Evolutionary conservation across 2,797 vertebrate species (phyloP), one percentile per base, ranked within the genome.

Genomic region (Poecilia wingei): DNA sequence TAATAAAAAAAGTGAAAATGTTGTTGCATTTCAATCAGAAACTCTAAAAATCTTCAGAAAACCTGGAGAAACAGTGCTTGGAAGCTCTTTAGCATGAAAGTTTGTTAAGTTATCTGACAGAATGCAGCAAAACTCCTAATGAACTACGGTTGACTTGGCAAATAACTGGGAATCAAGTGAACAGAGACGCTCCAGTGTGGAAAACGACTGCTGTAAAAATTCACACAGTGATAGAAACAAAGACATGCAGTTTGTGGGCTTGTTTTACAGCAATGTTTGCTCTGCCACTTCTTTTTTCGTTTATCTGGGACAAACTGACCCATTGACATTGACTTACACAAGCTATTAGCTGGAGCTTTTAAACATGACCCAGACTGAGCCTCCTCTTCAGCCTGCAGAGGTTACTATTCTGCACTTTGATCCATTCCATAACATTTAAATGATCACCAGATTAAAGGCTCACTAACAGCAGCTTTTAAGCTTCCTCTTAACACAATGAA

Each of bases 251-350:
- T 31, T 41, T 39, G 31, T 39, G 18, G 18, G 33, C 6, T 8
- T 66, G 61, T 39, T 66, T 66, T 8, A 66, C 61, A n/a, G 33
- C 75, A 79, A 79, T 22, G 49, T 74, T 76, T 36, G n/a, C 49
- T 76, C 75, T 39, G 57, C 85, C 78, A 79, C 83, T 78, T 71
- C 53, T 86, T 80, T 70, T 87, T 83, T 81, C 87, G 83, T 88
- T 79, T 81, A 81, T 88, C 77, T 79, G 66, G 90, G 64, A 90
- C 85, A 91, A 91, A 84, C 80, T 84, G 84, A 88, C 85, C 86
- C 72, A 82, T 74, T 90, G 83, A 89, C 82, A 81, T 78, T 84
- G 84, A 86, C 84, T 89, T 89, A 87, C 79, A 87, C 80, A 89
- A 90, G 78, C 86, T 86, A 82, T 87, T 90, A 87, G 71, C 79